These are phyloP conservation scores for Pediacus dermestoides DNA, from an alignment of 2,888 invertebrate species.

Conservation along the genomic window DNA sequence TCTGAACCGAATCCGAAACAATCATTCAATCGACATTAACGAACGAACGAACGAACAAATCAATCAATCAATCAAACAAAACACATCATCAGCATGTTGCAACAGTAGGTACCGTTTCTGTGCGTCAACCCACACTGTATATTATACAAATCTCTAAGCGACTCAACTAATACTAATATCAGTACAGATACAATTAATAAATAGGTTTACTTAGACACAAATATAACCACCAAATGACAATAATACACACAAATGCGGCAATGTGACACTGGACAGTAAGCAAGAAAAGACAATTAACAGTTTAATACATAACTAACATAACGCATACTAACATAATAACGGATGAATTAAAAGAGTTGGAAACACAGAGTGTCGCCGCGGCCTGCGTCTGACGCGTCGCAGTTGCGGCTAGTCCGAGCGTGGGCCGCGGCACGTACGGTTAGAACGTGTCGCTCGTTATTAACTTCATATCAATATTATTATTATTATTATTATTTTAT, in stretches of 20 bases:
- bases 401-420: slow-evolving; percentile 11
- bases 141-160: slow-evolving; percentile 40
- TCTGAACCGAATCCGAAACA: slow-evolving; percentile 41
- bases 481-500: not conserved
- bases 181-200: slow-evolving; percentile 47
- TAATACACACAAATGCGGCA: slow-evolving; percentile 50
- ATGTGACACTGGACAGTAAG: slow-evolving; percentile 52
- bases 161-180: slow-evolving; percentile 48
- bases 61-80: slow-evolving; percentile 25
- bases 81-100: slow-evolving; percentile 2
- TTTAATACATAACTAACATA: slow-evolving; percentile 28
- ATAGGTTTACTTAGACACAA: slow-evolving; percentile 48
- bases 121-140: slow-evolving; percentile 29
- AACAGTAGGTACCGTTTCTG: slow-evolving; percentile 22
- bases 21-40: slow-evolving; percentile 25
- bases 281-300: slow-evolving; percentile 45
- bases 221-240: slow-evolving; percentile 51
- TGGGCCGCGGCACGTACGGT: slow-evolving; percentile 25
- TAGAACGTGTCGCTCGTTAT: slow-evolving; percentile 32
- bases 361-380: slow-evolving; percentile 37
- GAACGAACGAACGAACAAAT: slow-evolving; percentile 32
- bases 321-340: slow-evolving; percentile 28
- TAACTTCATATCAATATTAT: slow-evolving; percentile 8
- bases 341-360: slow-evolving; percentile 33
- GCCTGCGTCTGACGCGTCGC: slow-evolving; percentile 16